Conservation (phyloP, 1,140 invertebrate species). For the Helicorthomorpha holstii region DNA sequence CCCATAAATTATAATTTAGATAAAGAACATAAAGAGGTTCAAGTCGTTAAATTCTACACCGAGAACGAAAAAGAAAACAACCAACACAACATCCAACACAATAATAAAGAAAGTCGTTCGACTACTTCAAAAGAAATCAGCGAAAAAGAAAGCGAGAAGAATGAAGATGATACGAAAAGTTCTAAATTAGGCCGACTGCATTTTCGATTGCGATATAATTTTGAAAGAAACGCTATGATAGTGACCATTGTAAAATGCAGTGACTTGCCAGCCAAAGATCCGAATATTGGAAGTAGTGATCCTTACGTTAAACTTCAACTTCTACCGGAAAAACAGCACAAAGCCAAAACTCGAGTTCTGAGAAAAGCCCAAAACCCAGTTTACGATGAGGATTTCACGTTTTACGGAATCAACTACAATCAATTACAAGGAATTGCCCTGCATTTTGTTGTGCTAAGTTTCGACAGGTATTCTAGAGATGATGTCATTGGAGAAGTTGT, state of each 20-base stretch:
- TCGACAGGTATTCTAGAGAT: conserved; percentile 91
- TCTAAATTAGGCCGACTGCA: conserved; percentile 59
- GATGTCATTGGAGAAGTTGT: conserved; percentile 96
- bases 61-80: conserved; percentile 30
- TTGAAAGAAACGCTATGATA: conserved; percentile 71
- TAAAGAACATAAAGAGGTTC: conserved; percentile 5
- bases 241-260: conserved; percentile 78
- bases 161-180: conserved; percentile 22
- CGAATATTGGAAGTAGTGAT: conserved; percentile 48
- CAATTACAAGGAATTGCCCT: conserved; percentile 67
- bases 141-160: conserved; percentile 15
- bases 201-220: conserved; percentile 70
- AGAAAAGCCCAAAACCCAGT: conserved; percentile 80
- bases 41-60: conserved; percentile 14
- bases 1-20: not conserved
- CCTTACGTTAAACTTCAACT: conserved; percentile 90
- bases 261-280: conserved; percentile 60
- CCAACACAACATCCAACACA: conserved; percentile 23
- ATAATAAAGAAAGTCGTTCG: conserved; percentile 32
- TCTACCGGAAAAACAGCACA: conserved; percentile 84
- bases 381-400: conserved; percentile 93
- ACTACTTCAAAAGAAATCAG: conserved; percentile 11
- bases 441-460: conserved; percentile 88
- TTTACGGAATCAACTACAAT: conserved; percentile 72
- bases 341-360: conserved; percentile 84